Base-by-base conservation (phyloP, 2,113 vertebrate genomes). In the Athene noctua region DNA sequence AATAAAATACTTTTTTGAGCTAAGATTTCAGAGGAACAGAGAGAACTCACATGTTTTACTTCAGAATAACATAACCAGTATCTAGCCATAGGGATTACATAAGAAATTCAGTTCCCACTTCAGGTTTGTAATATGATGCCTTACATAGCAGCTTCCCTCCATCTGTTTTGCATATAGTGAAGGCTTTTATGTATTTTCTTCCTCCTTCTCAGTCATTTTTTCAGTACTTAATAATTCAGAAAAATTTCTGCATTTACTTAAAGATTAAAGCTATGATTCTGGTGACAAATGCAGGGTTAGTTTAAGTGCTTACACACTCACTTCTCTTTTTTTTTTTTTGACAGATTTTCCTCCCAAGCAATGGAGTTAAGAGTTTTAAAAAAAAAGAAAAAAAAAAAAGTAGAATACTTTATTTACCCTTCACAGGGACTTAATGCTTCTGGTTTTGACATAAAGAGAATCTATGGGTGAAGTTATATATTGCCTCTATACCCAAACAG, bases 171-270 rank as follows among this genome's bases (percentile, higher is more conserved):
- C 44, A 15, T 84, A 44, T 80, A 86, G 59, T 63, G 32, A 73
- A 68, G 29, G 46, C 20, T 86, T 92, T 92, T 34, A 44, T 83
- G 46, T 86, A 55, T 88, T 96, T 94, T 90, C 63, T 94, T 83
- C 44, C 47, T 94, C 38, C 46, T 85, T 91, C 70, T 89, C 13
- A 2, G 27, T 47, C 18, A 65, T 79, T 90, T 83, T 36, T 73
- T 93, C 5, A 4, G 6, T 88, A 59, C 13, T 72, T 80, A 85
- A 55, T 44, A 47, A 84, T 78, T 63, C 46, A 92, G 49, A 87
- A 93, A 81, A 84, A 63, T 25, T 58, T 86, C 20, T 59, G 47
- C 42, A 52, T 42, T 80, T 85, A 61, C 78, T 79, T 80, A 38
- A 49, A 88, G 36, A 67, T 12, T 77, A 78, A 62, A 93, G 23